phyloP scores from a whole-genome alignment of 2,113 vertebrate species.

The Aix galericulata region DNA sequence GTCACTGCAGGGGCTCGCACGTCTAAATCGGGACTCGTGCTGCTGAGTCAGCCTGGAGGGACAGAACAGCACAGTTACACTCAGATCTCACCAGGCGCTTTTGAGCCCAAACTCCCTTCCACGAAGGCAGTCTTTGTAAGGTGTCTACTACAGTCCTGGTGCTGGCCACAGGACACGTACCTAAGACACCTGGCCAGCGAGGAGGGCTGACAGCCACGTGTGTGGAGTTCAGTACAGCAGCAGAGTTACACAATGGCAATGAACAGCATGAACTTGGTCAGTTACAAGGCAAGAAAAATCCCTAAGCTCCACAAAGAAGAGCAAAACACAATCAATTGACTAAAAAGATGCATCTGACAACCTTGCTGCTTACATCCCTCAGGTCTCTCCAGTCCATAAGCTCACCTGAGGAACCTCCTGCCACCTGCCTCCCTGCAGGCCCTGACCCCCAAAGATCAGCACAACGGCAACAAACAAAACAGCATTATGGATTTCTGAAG shows the following conservation, averaged over 20 bases:
- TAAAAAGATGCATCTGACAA: fast-evolving
- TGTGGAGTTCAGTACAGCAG: fast-evolving
- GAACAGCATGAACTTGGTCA: not conserved
- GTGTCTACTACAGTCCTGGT: not conserved
- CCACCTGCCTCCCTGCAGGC: not conserved
- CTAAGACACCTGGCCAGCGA: not conserved
- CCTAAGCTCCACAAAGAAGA: fast-evolving
- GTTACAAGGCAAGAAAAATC: not conserved
- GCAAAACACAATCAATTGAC: not conserved
- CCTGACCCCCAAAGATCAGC: too few species aligned
- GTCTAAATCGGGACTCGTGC: not conserved
- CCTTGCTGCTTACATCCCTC: not conserved
- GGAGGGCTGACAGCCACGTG: not conserved
- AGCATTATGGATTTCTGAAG: not conserved
- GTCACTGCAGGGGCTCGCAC: constrained; percentile 28
- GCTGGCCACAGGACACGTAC: not conserved
- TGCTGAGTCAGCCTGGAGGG: constrained; percentile 45
- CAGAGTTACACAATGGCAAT: not conserved
- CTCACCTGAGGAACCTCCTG: not conserved
- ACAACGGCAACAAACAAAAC: not conserved
- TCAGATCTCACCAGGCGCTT: not conserved
- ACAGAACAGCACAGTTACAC: not conserved
- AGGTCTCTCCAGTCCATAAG: not conserved
- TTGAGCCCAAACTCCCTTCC: not conserved
- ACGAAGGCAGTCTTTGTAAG: not conserved